Conservation (phyloP, 1,140 invertebrate species). For the Geopemphigus sp. region DNA sequence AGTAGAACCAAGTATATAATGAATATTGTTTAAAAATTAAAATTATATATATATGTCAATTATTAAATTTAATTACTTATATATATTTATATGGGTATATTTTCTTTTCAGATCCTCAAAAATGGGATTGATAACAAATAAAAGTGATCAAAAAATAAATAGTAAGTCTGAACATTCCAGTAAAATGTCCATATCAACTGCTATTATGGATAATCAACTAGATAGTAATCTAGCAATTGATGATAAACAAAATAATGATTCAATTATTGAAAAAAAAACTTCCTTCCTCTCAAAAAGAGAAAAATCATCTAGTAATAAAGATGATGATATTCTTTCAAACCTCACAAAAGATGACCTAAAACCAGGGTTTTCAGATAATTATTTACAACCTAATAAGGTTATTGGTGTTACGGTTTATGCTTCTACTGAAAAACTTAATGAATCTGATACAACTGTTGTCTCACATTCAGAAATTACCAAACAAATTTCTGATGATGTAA, state of each 20-base stretch:
- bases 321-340: neutral
- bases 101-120: slow-evolving; percentile 3
- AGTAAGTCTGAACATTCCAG: neutral
- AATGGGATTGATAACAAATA: neutral
- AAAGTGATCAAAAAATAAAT: slow-evolving; percentile 14
- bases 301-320: neutral
- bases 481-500: slow-evolving; percentile 21
- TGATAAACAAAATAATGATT: neutral
- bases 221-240: neutral
- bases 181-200: neutral
- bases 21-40: neutral
- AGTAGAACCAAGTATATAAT: neutral
- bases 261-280: neutral
- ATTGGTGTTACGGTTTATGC: slow-evolving; percentile 23
- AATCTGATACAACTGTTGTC: neutral
- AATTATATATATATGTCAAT: no score
- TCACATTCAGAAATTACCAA: neutral
- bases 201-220: neutral
- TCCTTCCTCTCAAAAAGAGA: neutral
- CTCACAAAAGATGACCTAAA: neutral
- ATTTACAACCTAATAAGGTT: slow-evolving; percentile 19
- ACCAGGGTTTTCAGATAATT: slow-evolving; percentile 1
- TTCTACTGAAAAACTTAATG: slow-evolving; percentile 17
- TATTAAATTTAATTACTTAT: no score
- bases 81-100: neutral